Base-by-base conservation (phyloP, 2,113 vertebrate species). In the Probosciger aterrimus region DNA sequence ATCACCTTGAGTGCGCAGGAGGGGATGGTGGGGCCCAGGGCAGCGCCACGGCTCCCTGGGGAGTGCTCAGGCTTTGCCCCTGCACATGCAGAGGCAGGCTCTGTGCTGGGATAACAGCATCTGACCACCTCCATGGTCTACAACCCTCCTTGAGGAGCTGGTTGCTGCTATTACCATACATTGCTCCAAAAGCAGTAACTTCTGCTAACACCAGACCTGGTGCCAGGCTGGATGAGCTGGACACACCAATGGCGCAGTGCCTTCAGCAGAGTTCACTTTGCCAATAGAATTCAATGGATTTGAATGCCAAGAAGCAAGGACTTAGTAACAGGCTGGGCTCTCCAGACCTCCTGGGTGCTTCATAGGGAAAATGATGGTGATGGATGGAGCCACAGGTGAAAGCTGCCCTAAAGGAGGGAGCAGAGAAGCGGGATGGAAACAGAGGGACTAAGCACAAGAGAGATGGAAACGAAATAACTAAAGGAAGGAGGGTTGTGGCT, bases 41-140 rank as follows among this genome's bases (percentile, higher is more conserved):
- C 68, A 86, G 74, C 28, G 5, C 62, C 0, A 0, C 2, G 0
- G 13, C 22, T 71, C 90, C 78, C 71, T 52, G 43, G 67, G 43
- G 28, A 41, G 73, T 2, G 17, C 44, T 60, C 59, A 20, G 52
- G 53, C 60, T 68, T 53, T 63, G 57, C 30, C 44, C 33, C 55
- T 76, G 68, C 18, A 17, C 4, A 1, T 57, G 31, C 57, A 35
- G 81, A 27, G 18, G 14, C 20, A 27, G 31, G 35, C 27, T 19
- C 27, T 0, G 0, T 13, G 25, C 18, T n/a, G 77, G 11, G 24
- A 23, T 7, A 41, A 37, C 33, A 3, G 4, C 2, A 4, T 11
- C 46, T 39, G 41, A 30, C 59, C 47, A n/a, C 39, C n/a, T 71
- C 79, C 1, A 0, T 2, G 33, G 20, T 31, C 69, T 35, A 30